Conservation (phyloP, 2,797 vertebrate genomes). For the Agapornis canus region DNA sequence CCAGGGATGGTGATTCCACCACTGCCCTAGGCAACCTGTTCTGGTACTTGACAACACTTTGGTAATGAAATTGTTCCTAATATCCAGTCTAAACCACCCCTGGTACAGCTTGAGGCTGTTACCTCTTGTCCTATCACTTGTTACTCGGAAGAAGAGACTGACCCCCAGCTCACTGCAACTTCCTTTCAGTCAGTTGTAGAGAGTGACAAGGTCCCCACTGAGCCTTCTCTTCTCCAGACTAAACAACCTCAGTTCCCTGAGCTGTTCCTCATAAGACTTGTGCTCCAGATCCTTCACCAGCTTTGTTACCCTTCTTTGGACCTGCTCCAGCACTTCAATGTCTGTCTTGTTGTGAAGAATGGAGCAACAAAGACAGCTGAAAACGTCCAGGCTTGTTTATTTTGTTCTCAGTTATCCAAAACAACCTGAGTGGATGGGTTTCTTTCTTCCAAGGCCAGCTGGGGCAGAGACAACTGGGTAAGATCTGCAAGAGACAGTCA, state of each 20-base stretch:
- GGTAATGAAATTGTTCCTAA: not conserved
- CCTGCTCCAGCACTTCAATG: fast-evolving
- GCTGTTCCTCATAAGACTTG: fast-evolving
- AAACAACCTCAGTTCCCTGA: not conserved
- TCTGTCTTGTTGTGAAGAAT: not conserved
- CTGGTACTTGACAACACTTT: not conserved
- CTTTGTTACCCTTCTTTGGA: fast-evolving
- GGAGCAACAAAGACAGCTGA: not conserved
- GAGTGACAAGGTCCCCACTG: fast-evolving
- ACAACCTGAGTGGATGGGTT: not conserved
- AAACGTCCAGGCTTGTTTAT: not conserved
- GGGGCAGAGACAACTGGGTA: not conserved
- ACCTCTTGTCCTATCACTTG: not conserved
- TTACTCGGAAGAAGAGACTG: not conserved
- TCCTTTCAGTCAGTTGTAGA: not conserved
- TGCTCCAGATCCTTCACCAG: not conserved
- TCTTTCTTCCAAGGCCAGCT: not conserved
- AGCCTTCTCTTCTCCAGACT: not conserved
- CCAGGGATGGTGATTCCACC: not conserved
- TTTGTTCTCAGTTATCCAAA: not conserved
- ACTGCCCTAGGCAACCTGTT: not conserved
- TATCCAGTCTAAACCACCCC: not conserved
- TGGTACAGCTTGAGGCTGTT: fast-evolving
- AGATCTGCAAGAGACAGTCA: not conserved
- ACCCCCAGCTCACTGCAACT: fast-evolving